Evolutionary conservation across 2,888 invertebrate genomes (phyloP), one percentile per base, ranked within the genome.

Genomic region (Vanessa cardui): DNA sequence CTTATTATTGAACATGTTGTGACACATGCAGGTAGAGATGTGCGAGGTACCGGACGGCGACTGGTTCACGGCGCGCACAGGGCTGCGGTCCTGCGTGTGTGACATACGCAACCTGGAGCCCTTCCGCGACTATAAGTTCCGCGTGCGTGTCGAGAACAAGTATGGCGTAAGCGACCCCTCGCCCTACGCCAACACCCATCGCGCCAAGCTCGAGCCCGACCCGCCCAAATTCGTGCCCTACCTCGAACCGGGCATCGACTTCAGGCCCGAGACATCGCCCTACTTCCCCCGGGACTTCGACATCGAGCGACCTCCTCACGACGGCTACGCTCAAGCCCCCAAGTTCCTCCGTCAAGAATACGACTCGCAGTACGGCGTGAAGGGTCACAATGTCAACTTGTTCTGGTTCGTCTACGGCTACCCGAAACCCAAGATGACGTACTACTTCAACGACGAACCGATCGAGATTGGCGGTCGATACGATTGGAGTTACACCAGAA

Each of bases 121-220:
- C 1, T 97, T 97, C 93, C 94, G 97, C 73, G 99, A 99, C 89
- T 99, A 99, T 91, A 96, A 97, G 86, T 98, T 99, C 94, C 94
- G 99, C 70, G 95, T 99, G 49, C 94, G 99, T 47, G 99, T 99
- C 3, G 99, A 99, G 85, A 99, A 99, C 91, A 97, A 98, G 85
- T 98, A 97, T 85, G 99, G 99, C 54, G 95, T 98, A 74, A 98
- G 98, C 87, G 99, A 99, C 83, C 99, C 99, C 0, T 98, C 98
- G 66, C 98, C 99, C 0, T 96, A 96, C 82, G 97, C 97, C 2
- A 94, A 96, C 78, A 98, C 98, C 0, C 96, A 96, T 81, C 94
- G 97, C 72, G 94, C 95, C 66, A 96, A 96, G 81, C 90, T 97
- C 21, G 95, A 97, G 80, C 96, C 97, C 0, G 96, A 96, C 61